Percentiles rank a stretch among this genome's conserved stretches.
Evolutionary conservation across 2,888 invertebrate species (phyloP).

Genomic region (Glyphotaelius pellucidus): DNA sequence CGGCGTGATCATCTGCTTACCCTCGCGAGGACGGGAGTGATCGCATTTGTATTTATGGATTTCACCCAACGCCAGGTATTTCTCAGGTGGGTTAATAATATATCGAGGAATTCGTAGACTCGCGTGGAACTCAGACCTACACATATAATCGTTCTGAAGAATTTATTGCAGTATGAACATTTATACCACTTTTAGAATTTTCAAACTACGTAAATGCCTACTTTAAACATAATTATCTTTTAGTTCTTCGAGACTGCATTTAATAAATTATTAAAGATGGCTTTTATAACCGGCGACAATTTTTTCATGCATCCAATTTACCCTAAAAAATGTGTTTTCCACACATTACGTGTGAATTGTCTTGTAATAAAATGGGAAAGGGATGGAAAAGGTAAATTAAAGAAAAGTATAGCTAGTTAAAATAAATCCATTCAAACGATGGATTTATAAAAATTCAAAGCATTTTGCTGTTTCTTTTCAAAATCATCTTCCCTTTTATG

Average conservation of each 20-base stretch:
- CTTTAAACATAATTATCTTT: background rate
- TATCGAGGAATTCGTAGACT: background rate
- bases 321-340: background rate
- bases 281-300: background rate
- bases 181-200: background rate
- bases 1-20: background rate
- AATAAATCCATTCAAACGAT: background rate
- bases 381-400: too few relatives aligned
- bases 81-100: background rate
- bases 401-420: background rate
- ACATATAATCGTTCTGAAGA: background rate
- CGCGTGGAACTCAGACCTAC: background rate
- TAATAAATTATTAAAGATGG: background rate
- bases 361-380: background rate
- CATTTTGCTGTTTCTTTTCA: background rate
- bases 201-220: background rate
- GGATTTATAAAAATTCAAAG: background rate
- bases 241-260: background rate
- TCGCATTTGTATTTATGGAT: background rate
- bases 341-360: background rate
- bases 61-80: background rate
- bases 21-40: background rate
- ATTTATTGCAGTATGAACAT: background rate
- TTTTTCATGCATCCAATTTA: background rate
- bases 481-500: constrained; percentile 3